Evolutionary conservation across 2,113 vertebrate species (phyloP), one percentile per base, ranked within the genome.

Genomic region (Salvelinus fontinalis): DNA sequence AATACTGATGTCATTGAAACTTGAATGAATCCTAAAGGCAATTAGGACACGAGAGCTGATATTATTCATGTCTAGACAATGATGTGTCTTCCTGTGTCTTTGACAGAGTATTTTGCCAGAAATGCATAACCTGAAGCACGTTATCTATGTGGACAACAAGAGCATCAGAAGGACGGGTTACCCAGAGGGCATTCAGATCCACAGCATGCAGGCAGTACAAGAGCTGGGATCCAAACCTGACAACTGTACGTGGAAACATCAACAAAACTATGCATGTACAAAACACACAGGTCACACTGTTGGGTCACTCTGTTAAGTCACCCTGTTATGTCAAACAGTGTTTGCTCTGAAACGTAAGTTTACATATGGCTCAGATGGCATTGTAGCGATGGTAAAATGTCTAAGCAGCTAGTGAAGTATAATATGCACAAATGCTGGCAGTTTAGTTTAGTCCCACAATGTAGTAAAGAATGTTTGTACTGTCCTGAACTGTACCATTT

Each of bases 111-210:
- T 96, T 59, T 82, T 99, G 81, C 78, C 91, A 48, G 89, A 93
- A 48, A 89, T 98, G 62, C 89, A 75, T 9, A 93, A 91, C 85
- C 91, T 99, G 85, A 96, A 95, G 81, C 95, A 97, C 24, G 93
- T 99, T 29, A 95, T 99, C 89, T 98, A 95, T 39, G 95, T 96
- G 83, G 97, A 96, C 88, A 94, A 95, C 76, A 97, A 95, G 88
- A 91, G 81, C 24, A 49, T 96, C 74, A 95, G 67, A 90, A 93
- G 91, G 87, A 88, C 91, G 0, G 96, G 94, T 75, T 99, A 95
- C 87, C 94, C 97, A 74, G 92, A 94, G 79, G 91, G 91, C 1
- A 71, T 98, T 79, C 92, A 95, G 81, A 91, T 97, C 84, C 94
- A 96, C 71, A 97, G 94, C 83, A 96, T 99, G 94, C 90, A 96